phyloP scores from a whole-genome alignment of 64 coral and sea anemone species.

The Hydrozoanthus tunicans region DNA sequence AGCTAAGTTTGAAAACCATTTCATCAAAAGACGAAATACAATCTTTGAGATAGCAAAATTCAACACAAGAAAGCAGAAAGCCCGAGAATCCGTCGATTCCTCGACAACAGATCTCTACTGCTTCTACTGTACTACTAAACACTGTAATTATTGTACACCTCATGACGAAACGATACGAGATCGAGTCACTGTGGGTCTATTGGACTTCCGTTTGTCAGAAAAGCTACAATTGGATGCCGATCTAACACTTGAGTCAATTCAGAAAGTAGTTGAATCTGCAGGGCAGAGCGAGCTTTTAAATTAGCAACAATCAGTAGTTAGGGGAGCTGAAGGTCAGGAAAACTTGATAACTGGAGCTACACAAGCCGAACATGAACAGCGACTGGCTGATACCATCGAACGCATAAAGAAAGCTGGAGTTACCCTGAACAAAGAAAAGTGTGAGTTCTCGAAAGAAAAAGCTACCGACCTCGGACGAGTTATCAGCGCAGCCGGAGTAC shows the following conservation, averaged over 20 bases:
- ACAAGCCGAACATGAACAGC: too few species aligned
- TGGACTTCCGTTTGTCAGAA: slow-evolving; percentile 20
- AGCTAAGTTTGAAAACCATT: slow-evolving; percentile 37
- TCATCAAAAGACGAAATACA: slow-evolving; percentile 34
- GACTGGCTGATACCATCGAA: too few species aligned
- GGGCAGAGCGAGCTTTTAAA: slow-evolving; percentile 44
- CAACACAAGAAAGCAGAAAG: slow-evolving; percentile 23
- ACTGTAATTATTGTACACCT: slow-evolving; percentile 38
- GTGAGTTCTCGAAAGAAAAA: too few species aligned
- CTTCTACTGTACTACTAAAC: slow-evolving; percentile 6
- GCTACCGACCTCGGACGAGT: too few species aligned
- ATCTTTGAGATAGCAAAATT: slow-evolving; percentile 64
- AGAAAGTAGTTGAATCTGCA: slow-evolving; percentile 29
- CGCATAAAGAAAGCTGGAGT: too few species aligned
- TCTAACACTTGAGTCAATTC: neutral
- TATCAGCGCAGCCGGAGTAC: too few species aligned
- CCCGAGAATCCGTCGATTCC: slow-evolving; percentile 31
- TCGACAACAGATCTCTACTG: slow-evolving; percentile 33
- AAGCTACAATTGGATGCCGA: slow-evolving; percentile 49
- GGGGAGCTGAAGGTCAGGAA: too few species aligned
- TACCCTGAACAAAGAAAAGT: too few species aligned
- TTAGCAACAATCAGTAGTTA: slow-evolving; percentile 2
- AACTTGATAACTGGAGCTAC: too few species aligned
- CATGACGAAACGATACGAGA: slow-evolving; percentile 63
- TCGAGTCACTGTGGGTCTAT: slow-evolving; percentile 38